A percentile compares a stretch with the other conserved stretches of the same genome.
Conservation (phyloP, 2,113 vertebrate genomes). For the Prietella phreatophila region DNA sequence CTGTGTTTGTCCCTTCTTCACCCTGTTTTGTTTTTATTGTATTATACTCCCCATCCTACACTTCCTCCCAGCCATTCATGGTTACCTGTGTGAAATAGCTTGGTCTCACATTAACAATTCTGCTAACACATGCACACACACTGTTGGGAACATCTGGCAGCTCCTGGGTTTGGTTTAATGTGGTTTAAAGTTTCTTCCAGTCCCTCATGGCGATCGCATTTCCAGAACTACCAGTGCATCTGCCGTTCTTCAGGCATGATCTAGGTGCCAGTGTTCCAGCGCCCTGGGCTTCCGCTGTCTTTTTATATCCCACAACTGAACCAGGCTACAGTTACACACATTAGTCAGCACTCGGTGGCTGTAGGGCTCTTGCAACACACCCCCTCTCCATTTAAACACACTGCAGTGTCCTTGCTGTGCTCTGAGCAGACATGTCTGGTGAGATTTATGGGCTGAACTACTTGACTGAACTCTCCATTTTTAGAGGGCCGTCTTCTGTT, state of each 20-base stretch:
- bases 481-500: constrained; percentile 18
- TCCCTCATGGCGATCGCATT: constrained; percentile 55
- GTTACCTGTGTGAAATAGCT: not conserved
- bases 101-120: not conserved
- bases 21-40: constrained; percentile 23
- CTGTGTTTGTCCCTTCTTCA: not conserved
- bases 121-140: constrained; percentile 23
- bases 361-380: not conserved
- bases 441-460: constrained; percentile 11
- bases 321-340: constrained; percentile 39
- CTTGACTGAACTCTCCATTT: not conserved
- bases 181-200: constrained; percentile 25
- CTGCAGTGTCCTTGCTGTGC: constrained; percentile 12
- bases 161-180: constrained; percentile 17
- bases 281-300: constrained; percentile 18
- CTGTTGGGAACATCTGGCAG: not conserved
- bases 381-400: not conserved
- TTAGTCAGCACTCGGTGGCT: constrained; percentile 62
- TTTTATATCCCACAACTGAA: constrained; percentile 38
- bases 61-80: not conserved
- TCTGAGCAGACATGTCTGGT: constrained; percentile 12
- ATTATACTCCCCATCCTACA: not conserved
- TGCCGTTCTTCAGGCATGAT: constrained; percentile 43
- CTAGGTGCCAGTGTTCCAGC: constrained; percentile 46
- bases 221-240: constrained; percentile 51